A percentile compares a stretch with the other conserved stretches of the same genome.
Evolutionary conservation across 2,888 invertebrate genomes (phyloP).

Genomic region (Drosophila infuscata): DNA sequence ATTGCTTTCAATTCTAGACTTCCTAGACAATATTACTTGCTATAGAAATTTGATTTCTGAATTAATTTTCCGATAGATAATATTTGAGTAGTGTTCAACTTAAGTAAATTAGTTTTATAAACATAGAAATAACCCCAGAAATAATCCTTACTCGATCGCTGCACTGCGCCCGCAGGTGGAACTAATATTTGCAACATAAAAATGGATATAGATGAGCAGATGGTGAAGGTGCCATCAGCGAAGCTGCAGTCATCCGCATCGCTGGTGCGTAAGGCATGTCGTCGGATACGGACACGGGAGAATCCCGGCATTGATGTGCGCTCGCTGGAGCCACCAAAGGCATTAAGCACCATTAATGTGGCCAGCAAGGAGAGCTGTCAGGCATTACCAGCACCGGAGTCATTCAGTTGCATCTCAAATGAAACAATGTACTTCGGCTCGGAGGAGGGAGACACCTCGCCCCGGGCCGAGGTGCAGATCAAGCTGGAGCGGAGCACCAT

Average conservation of each 20-base stretch:
- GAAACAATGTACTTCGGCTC: slow-evolving; percentile 22
- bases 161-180: slow-evolving; percentile 43
- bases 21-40: too few relatives aligned
- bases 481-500: slow-evolving; percentile 61
- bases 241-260: slow-evolving; percentile 54
- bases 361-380: background rate
- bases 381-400: slow-evolving; percentile 3
- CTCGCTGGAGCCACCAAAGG: slow-evolving; percentile 16
- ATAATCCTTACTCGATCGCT: slow-evolving; percentile 21
- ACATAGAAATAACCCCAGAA: slow-evolving; percentile 14
- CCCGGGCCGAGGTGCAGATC: slow-evolving; percentile 50
- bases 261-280: slow-evolving; percentile 59
- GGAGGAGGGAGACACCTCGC: slow-evolving; percentile 40
- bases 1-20: background rate
- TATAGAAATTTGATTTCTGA: background rate
- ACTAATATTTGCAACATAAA: slow-evolving; percentile 46
- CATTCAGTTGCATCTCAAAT: slow-evolving; percentile 5
- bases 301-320: slow-evolving; percentile 40
- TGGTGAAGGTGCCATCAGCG: slow-evolving; percentile 9
- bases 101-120: background rate
- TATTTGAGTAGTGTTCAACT: too few relatives aligned
- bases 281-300: slow-evolving; percentile 54
- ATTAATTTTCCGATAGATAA: background rate
- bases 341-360: background rate
- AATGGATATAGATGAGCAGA: slow-evolving; percentile 53